Conservation (phyloP, 2,113 vertebrate genomes). For the Rutilus rutilus region DNA sequence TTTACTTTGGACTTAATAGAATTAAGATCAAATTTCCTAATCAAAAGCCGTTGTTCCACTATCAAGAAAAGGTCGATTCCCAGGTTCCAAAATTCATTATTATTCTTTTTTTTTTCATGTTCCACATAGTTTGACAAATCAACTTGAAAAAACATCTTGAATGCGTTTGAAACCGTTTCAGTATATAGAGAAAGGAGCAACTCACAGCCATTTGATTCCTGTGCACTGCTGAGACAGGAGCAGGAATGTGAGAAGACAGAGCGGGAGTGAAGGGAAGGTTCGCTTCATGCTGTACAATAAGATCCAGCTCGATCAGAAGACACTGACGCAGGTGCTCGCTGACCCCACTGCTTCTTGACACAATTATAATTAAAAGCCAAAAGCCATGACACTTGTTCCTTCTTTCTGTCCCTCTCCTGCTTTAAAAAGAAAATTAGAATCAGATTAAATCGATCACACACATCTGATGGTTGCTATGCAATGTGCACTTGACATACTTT, state of each 20-base stretch:
- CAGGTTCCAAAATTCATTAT: background rate
- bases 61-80: background rate
- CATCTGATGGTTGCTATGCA: background rate
- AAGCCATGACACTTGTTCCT: slow-evolving; percentile 65
- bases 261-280: slow-evolving; percentile 72
- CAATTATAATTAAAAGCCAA: slow-evolving; percentile 60
- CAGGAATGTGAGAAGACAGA: slow-evolving; percentile 83
- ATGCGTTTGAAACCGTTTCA: background rate
- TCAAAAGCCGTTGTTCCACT: background rate
- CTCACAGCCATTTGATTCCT: slow-evolving; percentile 99
- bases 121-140: background rate
- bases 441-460: background rate
- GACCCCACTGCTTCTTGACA: slow-evolving; percentile 55
- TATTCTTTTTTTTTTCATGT: background rate
- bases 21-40: background rate
- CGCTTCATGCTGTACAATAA: slow-evolving; percentile 73
- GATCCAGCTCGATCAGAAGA: slow-evolving; percentile 57
- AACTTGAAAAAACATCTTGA: background rate
- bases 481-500: background rate
- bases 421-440: slow-evolving; percentile 18
- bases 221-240: slow-evolving; percentile 87
- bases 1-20: background rate
- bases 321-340: slow-evolving; percentile 50
- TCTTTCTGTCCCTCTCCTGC: slow-evolving; percentile 46
- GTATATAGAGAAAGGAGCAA: slow-evolving; percentile 57